Conservation (phyloP, 2,113 vertebrate genomes). For the Dasyurus viverrinus region DNA sequence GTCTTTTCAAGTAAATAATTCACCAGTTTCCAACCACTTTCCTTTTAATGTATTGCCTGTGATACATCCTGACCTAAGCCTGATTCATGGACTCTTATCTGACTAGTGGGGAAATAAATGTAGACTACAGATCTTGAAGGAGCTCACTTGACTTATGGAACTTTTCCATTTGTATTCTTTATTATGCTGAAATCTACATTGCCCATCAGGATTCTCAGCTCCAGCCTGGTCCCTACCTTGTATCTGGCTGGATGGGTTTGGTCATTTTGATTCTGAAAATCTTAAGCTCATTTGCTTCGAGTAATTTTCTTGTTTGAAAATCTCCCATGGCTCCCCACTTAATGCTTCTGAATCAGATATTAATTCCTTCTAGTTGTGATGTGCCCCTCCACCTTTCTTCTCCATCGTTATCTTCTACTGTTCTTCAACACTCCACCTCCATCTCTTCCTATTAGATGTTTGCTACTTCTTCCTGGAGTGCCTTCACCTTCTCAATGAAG, state of each 20-base stretch:
- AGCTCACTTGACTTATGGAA: slow-evolving; percentile 8
- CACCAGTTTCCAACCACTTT: background rate
- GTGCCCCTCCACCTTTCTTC: background rate
- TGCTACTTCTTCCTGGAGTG: slow-evolving; percentile 28
- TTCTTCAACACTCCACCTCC: background rate
- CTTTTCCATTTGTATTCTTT: slow-evolving; percentile 30
- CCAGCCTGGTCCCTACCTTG: background rate
- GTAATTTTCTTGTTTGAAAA: slow-evolving; percentile 15
- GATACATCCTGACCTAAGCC: slow-evolving; percentile 23
- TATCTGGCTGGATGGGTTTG: background rate
- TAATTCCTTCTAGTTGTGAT: background rate
- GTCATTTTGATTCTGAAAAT: background rate
- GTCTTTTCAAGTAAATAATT: slow-evolving; percentile 15
- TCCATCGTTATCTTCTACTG: background rate
- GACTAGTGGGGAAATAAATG: slow-evolving; percentile 17
- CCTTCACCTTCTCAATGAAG: background rate
- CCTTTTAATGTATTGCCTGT: slow-evolving; percentile 21
- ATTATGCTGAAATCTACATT: slow-evolving; percentile 24
- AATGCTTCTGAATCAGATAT: background rate
- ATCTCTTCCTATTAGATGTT: background rate
- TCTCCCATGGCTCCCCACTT: slow-evolving; percentile 13
- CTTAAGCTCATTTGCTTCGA: slow-evolving; percentile 12
- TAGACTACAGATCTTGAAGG: background rate
- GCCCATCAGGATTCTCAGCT: slow-evolving; percentile 5
- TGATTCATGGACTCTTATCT: slow-evolving; percentile 1